Base-by-base conservation (phyloP, 1,140 invertebrate species). In the Samia ricini region DNA sequence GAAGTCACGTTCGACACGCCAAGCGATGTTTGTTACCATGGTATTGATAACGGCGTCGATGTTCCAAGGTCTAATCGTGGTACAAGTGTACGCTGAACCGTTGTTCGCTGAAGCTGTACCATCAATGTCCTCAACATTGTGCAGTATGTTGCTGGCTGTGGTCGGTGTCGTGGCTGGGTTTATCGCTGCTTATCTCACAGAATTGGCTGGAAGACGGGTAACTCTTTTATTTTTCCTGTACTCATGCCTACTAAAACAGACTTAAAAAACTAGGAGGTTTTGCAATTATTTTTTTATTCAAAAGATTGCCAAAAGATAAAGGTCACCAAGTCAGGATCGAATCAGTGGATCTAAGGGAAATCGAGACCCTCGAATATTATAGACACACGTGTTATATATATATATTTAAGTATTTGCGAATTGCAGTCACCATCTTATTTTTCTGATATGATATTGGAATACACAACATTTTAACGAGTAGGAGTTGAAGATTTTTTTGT, bases 191-290 rank as follows among this genome's bases (percentile, higher is more conserved):
- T 82, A 76, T 33, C 26, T 79, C n/a, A 69, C 79, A 2, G 85
- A 88, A 26, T n/a, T 56, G 4, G 55, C 58, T 24, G 85, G 85
- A 29, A 66, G 85, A 76, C 62, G 81, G 69, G 85, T 88, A 23
- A 78, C 76, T 6, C 0, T 26, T 33, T 23, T 66, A 61, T 57
- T 10, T 59, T 68, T 59, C 56, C 24, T 68, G n/a, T 51, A 57
- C 2, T 22, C 24, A 50, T 57, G 18, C 36, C 61, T 57, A 42
- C 21, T 36, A 29, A 33, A 23, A n/a, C n/a, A n/a, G n/a, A n/a
- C n/a, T n/a, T n/a, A 22, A 20, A 24, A 33, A 18, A 56, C 33
- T 19, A n/a, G n/a, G n/a, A n/a, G n/a, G n/a, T n/a, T n/a, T n/a
- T n/a, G n/a, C n/a, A n/a, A n/a, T n/a, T n/a, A n/a, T n/a, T n/a